phyloP scores from a whole-genome alignment of 2,797 vertebrate species.

The Melanotaenia pygmaea region DNA sequence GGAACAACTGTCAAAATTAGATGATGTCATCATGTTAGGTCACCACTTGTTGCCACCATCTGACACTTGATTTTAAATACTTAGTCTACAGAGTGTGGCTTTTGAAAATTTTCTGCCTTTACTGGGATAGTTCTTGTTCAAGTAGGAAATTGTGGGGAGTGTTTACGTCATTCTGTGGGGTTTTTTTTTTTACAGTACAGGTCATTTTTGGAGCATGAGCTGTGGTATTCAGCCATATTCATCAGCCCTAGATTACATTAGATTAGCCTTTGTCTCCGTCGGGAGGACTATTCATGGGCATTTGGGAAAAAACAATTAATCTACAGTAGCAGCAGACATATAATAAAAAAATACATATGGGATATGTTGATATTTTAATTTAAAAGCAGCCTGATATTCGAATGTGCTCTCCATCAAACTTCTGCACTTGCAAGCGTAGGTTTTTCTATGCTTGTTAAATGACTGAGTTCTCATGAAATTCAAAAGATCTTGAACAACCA shows the following conservation, averaged over 20 bases:
- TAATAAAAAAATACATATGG: neutral
- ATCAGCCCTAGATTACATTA: conserved; percentile 14
- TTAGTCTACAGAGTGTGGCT: conserved; percentile 38
- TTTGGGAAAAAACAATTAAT: neutral
- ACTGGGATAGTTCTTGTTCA: conserved; percentile 21
- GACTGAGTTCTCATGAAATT: neutral
- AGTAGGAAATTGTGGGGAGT: conserved; percentile 43
- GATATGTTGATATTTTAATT: neutral
- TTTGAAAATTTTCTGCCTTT: conserved; percentile 13
- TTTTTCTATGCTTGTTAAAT: neutral
- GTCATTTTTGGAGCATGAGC: conserved; percentile 44
- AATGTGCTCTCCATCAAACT: neutral
- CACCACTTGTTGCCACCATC: conserved; percentile 70
- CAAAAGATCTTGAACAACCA: neutral
- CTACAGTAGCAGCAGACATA: neutral
- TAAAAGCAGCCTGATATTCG: neutral
- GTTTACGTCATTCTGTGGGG: conserved; percentile 41
- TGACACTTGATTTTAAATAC: conserved; percentile 60
- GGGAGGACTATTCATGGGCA: neutral
- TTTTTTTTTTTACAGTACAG: conserved; percentile 37
- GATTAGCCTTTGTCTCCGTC: neutral
- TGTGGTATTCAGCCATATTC: conserved; percentile 17
- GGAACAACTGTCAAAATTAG: conserved; percentile 76
- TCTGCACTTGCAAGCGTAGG: too few species aligned
- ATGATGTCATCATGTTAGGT: conserved; percentile 77